Evolutionary conservation across 2,113 vertebrate species (phyloP).

Genomic region (Sebastes fasciatus): DNA sequence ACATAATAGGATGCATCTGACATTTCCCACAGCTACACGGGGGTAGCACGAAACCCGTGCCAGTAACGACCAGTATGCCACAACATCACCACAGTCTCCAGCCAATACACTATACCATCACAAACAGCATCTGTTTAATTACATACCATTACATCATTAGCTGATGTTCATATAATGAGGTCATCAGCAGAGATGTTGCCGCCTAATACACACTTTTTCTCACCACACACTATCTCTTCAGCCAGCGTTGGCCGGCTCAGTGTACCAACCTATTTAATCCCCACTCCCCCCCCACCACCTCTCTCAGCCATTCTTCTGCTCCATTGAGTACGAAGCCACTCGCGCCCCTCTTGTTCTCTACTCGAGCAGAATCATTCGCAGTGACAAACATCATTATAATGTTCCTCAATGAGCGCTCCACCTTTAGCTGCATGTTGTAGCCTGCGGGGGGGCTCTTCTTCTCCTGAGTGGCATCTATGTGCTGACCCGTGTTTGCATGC

Average conservation of each 20-base stretch:
- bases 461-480: slow-evolving; percentile 60
- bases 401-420: slow-evolving; percentile 67
- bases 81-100: not conserved
- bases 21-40: not conserved
- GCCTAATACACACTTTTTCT: slow-evolving; percentile 8
- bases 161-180: slow-evolving; percentile 45
- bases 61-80: slow-evolving; percentile 14
- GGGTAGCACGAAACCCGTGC: not conserved
- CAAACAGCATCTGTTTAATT: slow-evolving; percentile 58
- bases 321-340: slow-evolving; percentile 65
- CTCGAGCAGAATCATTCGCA: slow-evolving; percentile 73
- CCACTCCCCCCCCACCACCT: slow-evolving; percentile 24
- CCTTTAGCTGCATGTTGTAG: slow-evolving; percentile 71
- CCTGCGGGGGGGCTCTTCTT: slow-evolving; percentile 57
- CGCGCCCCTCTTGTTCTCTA: slow-evolving; percentile 67
- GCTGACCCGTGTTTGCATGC: slow-evolving; percentile 64
- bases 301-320: slow-evolving; percentile 76
- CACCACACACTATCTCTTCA: slow-evolving; percentile 10
- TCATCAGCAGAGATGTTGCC: slow-evolving; percentile 12
- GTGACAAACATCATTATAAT: slow-evolving; percentile 80
- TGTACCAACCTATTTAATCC: slow-evolving; percentile 20
- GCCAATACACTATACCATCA: not conserved
- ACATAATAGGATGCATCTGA: slow-evolving; percentile 15
- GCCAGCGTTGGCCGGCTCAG: not conserved
- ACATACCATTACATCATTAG: slow-evolving; percentile 40